Evolutionary conservation across 2,797 vertebrate species (phyloP), one percentile per base, ranked within the genome.

Genomic region (Micropoecilia bifurca): DNA sequence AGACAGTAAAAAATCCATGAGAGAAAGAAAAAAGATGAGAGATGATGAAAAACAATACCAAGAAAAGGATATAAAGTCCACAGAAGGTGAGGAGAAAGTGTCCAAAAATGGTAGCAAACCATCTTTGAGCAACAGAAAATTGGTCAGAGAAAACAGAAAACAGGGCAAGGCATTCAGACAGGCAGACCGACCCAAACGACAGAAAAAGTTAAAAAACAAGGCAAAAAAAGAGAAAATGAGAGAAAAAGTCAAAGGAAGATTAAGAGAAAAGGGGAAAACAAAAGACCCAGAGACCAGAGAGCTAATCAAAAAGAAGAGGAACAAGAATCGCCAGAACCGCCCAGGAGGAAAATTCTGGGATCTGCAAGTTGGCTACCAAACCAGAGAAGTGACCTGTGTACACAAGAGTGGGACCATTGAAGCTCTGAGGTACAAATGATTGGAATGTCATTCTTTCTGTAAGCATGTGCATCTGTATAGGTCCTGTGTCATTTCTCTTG

Each of bases 221-320:
- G 93, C 95, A 79, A 94, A 94, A 66, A 80, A 85, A 25, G 97
- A 96, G 1, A 97, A 95, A 85, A 95, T 95, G 13, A 89, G 94
- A 74, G 92, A 96, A 57, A 96, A 94, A 12, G 94, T 94, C 16
- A 95, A 95, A 84, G 96, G 93, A 71, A 96, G 94, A 83, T 94
- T 96, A 43, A 96, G 95, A 50, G 97, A 96, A 1, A 96, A 91
- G 66, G 95, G 95, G 0, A 92, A 92, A 72, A 86, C 95, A 8
- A 97, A 95, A 78, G 97, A 99, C 61, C 97, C 97, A 0, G 97
- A 98, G 83, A 97, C 97, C 75, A 95, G 94, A 0, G 98, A 99
- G 50, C 96, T 99, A n/a, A 97, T 99, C 81, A 98, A 99, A 91
- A 98, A 97, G 86, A 99, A 98, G 89, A 97, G 98, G 77, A 98